Conservation (phyloP, 2,888 invertebrate species). For the Chironomus tentans region DNA sequence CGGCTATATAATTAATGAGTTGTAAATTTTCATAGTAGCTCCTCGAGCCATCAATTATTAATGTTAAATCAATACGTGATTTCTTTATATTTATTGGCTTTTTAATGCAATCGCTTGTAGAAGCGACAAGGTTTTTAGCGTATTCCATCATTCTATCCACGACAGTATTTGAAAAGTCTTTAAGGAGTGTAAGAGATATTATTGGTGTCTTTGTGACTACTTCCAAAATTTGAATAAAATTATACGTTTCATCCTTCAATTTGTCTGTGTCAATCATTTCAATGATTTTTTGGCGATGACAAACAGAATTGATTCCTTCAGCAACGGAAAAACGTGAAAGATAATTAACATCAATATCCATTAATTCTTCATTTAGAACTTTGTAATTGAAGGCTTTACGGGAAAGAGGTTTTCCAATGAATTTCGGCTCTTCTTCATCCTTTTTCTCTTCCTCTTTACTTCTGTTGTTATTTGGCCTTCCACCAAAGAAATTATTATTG, state of each 20-base stretch:
- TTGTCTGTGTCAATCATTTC: slow-evolving; percentile 29
- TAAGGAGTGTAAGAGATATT: slow-evolving; percentile 41
- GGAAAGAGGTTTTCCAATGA: slow-evolving; percentile 4
- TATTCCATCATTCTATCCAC: slow-evolving; percentile 46
- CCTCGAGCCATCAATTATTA: slow-evolving; percentile 52
- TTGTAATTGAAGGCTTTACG: slow-evolving; percentile 11
- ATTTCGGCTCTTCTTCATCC: neutral
- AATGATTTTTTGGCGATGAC: slow-evolving; percentile 30
- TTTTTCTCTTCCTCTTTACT: neutral
- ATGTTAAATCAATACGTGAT: slow-evolving; percentile 47
- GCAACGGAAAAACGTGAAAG: slow-evolving; percentile 15
- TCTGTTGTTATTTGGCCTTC: neutral
- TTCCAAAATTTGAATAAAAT: slow-evolving; percentile 35
- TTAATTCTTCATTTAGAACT: neutral
- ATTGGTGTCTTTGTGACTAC: slow-evolving; percentile 32
- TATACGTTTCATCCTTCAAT: slow-evolving; percentile 36
- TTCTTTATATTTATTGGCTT: slow-evolving; percentile 31
- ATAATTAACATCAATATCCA: slow-evolving; percentile 20
- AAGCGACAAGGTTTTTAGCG: slow-evolving; percentile 31
- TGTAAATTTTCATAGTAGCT: slow-evolving; percentile 47
- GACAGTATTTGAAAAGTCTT: slow-evolving; percentile 43
- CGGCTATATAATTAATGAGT: slow-evolving; percentile 50
- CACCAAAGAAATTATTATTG: neutral
- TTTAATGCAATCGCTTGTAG: slow-evolving; percentile 28
- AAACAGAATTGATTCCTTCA: slow-evolving; percentile 29